Base-by-base conservation (phyloP, 2,113 vertebrate genomes). In the Paramormyrops kingsleyae region DNA sequence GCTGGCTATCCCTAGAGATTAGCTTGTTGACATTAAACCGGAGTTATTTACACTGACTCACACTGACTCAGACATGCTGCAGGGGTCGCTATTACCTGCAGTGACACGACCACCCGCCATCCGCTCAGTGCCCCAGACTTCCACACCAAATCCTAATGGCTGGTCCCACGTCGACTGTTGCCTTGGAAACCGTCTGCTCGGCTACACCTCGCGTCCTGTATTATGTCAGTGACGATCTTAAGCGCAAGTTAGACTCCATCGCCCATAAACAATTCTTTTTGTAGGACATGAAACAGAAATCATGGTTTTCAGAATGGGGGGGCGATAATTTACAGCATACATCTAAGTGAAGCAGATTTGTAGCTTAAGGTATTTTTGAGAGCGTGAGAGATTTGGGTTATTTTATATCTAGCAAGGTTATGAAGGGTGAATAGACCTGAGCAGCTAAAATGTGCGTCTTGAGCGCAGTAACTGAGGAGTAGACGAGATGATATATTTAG, bases 11-110 rank as follows among this genome's bases (percentile, higher is more conserved):
- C 83, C 7, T 47, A 84, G 42, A 47, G 39, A 84, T 84, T 46
- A 84, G 42, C 19, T 84, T 47, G 24, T n/a, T 84, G 83, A 47
- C 83, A 84, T 84, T 42, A 84, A 47, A 84, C 5, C 44, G 42
- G 83, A 47, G 74, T 80, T 80, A 80, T 80, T 80, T 80, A 80
- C 74, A 80, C 44, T 84, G 83, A 84, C 19, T 46, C 83, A 46
- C 44, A 24, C 42, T 84, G 83, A 47, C 44, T 84, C 83, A 84
- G 42, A 47, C 42, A 10, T 84, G 44, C 83, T 46, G 42, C 5
- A 84, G 83, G 83, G 44, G 44, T 84, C 83, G 44, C 42, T 47
- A 19, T 24, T 47, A 84, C 44, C 44, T 84, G 21, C 83, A 84
- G 44, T 84, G 83, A 84, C 44, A 47, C 44, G 83, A 87, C 85